Evolutionary conservation across 2,888 invertebrate species (phyloP).

Genomic region (Drosophila birchii): DNA sequence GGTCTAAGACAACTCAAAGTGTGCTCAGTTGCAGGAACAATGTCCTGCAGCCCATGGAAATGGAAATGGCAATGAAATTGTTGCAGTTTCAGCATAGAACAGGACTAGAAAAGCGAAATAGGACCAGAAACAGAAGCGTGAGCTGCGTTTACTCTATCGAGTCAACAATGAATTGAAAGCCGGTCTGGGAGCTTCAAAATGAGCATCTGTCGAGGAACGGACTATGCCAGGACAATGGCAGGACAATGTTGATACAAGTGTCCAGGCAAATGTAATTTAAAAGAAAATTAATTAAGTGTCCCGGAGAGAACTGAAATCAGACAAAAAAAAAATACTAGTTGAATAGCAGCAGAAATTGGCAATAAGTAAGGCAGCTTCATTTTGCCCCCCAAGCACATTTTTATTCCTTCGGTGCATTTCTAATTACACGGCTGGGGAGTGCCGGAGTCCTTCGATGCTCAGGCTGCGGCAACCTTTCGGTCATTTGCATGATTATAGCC

Average conservation of each 20-base stretch:
- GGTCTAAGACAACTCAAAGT: slow-evolving; percentile 30
- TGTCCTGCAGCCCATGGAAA: slow-evolving; percentile 32
- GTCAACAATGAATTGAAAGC: slow-evolving; percentile 73
- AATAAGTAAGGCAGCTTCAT: slow-evolving; percentile 16
- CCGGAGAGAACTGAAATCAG: slow-evolving; percentile 20
- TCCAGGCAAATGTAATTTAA: slow-evolving; percentile 63
- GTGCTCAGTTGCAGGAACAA: slow-evolving; percentile 36
- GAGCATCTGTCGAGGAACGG: slow-evolving; percentile 42
- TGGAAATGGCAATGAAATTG: slow-evolving; percentile 26
- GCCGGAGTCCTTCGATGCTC: slow-evolving; percentile 31
- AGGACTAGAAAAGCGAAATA: slow-evolving; percentile 15
- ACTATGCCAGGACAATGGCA: slow-evolving; percentile 9
- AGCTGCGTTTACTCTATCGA: slow-evolving; percentile 55
- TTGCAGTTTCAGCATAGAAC: slow-evolving; percentile 36
- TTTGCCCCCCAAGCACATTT: slow-evolving; percentile 42
- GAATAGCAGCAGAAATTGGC: slow-evolving; percentile 26
- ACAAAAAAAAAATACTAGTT: background rate
- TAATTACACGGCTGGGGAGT: slow-evolving; percentile 62
- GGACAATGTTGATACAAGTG: slow-evolving; percentile 66
- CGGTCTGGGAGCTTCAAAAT: slow-evolving; percentile 46
- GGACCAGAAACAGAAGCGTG: slow-evolving; percentile 22
- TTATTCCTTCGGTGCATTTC: slow-evolving; percentile 58
- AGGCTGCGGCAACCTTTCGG: slow-evolving; percentile 39
- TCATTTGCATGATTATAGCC: slow-evolving; percentile 72
- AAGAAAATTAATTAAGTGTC: slow-evolving; percentile 76